These are phyloP conservation scores for Notechis scutatus DNA, from an alignment of 2,113 vertebrate species.

Conservation along the genomic window DNA sequence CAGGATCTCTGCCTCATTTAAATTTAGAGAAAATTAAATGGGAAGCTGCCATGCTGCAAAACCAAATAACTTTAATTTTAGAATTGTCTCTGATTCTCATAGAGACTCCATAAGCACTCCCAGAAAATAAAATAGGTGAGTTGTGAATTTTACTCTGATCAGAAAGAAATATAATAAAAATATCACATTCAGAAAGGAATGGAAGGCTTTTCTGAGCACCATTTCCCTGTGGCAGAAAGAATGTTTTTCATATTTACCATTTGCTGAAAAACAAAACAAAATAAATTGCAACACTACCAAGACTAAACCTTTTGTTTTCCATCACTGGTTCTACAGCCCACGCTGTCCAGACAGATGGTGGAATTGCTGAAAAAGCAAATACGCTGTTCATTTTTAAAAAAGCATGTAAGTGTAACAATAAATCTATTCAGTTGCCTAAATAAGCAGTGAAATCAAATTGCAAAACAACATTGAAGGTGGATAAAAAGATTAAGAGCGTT, in stretches of 20 bases:
- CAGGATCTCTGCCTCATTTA: background rate
- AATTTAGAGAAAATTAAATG: background rate
- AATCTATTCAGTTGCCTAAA: conserved; percentile 34
- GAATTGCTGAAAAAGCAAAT: conserved; percentile 19
- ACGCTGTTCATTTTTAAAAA: conserved; percentile 24
- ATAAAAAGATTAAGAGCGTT: background rate
- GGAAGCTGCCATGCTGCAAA: background rate
- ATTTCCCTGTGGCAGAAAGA: conserved; percentile 34
- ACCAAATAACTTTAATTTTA: background rate
- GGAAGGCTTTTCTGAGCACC: background rate
- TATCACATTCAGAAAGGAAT: conserved; percentile 14
- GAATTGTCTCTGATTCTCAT: background rate
- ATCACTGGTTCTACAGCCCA: conserved; percentile 23
- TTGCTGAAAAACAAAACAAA: conserved; percentile 17
- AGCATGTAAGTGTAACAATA: conserved; percentile 31
- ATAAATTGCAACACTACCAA: conserved; percentile 39
- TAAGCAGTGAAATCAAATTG: conserved; percentile 19
- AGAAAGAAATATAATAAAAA: background rate
- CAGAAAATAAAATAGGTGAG: background rate
- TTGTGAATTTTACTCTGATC: conserved; percentile 6
- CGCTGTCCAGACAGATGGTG: conserved; percentile 44
- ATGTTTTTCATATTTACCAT: conserved; percentile 44
- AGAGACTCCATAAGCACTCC: background rate
- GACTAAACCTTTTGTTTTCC: conserved; percentile 55
- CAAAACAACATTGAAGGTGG: background rate